Evolutionary conservation across 2,888 invertebrate genomes (phyloP).

Genomic region (Siphonodentalium dalli): DNA sequence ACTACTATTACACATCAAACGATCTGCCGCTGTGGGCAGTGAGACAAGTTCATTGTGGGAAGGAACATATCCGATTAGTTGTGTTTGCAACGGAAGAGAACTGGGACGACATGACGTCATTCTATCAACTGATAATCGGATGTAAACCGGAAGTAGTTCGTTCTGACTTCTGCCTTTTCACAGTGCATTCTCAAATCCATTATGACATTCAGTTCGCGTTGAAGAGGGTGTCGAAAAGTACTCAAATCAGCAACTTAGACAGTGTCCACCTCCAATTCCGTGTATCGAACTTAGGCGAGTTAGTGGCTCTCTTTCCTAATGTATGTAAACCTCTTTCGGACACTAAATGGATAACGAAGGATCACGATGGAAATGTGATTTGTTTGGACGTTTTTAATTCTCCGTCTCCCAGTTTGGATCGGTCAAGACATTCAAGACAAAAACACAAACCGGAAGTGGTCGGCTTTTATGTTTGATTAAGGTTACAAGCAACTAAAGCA

Average conservation of each 20-base stretch:
- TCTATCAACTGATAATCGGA: constrained; percentile 50
- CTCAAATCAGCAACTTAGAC: constrained; percentile 34
- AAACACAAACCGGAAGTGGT: too few species aligned
- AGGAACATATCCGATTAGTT: constrained; percentile 51
- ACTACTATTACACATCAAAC: constrained; percentile 49
- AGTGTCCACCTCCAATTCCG: constrained; percentile 44
- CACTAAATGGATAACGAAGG: constrained; percentile 52
- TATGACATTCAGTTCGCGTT: constrained; percentile 56
- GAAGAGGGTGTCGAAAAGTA: constrained; percentile 41
- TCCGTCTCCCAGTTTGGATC: too few species aligned
- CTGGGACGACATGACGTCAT: constrained; percentile 53
- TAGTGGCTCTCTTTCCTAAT: constrained; percentile 54
- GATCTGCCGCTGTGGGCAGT: constrained; percentile 56
- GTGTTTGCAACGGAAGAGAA: constrained; percentile 46
- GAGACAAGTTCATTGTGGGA: constrained; percentile 56
- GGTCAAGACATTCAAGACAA: too few species aligned
- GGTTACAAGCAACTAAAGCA: too few species aligned
- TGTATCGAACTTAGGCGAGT: constrained; percentile 48
- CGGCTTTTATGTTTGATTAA: too few species aligned
- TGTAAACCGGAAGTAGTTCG: constrained; percentile 45
- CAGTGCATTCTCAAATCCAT: constrained; percentile 39
- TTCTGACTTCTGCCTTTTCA: constrained; percentile 54
- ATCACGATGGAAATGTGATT: constrained; percentile 54
- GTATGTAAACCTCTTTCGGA: constrained; percentile 48
- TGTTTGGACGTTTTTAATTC: too few species aligned